Evolutionary conservation across 2,113 vertebrate species (phyloP).

Genomic region (Malurus cyaneus): DNA sequence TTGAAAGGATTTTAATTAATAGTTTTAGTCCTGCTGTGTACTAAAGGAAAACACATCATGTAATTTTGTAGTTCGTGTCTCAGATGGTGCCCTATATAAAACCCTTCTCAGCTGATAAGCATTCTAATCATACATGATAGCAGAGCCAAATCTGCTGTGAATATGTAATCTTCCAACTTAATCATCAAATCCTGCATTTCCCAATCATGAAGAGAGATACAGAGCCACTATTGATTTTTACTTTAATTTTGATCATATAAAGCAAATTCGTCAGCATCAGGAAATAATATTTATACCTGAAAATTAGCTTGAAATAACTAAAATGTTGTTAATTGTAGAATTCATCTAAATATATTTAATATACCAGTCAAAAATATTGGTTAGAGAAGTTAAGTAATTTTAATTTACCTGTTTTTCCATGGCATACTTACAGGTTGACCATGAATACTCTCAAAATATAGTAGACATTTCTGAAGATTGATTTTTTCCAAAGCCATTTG

Average conservation of each 20-base stretch:
- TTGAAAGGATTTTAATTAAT: background rate
- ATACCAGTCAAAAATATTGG: background rate
- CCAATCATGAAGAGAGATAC: background rate
- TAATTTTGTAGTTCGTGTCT: background rate
- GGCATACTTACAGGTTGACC: slow-evolving; percentile 76
- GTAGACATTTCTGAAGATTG: slow-evolving; percentile 82
- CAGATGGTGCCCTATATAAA: background rate
- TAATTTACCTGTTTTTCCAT: slow-evolving; percentile 25
- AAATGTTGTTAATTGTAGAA: background rate
- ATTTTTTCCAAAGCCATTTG: slow-evolving; percentile 83
- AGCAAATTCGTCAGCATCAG: background rate
- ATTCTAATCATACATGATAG: background rate
- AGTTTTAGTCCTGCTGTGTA: background rate
- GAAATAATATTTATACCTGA: background rate
- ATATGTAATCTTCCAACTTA: background rate
- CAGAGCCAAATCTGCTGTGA: background rate
- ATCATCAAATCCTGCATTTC: background rate
- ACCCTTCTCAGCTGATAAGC: background rate
- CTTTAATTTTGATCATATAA: background rate
- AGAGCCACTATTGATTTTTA: background rate
- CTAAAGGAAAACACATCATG: background rate
- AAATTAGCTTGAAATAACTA: background rate
- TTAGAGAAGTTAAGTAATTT: background rate
- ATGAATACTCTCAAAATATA: slow-evolving; percentile 83
- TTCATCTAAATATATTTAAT: background rate